Conservation (phyloP, 1,140 invertebrate species). For the Heliothis virescens region DNA sequence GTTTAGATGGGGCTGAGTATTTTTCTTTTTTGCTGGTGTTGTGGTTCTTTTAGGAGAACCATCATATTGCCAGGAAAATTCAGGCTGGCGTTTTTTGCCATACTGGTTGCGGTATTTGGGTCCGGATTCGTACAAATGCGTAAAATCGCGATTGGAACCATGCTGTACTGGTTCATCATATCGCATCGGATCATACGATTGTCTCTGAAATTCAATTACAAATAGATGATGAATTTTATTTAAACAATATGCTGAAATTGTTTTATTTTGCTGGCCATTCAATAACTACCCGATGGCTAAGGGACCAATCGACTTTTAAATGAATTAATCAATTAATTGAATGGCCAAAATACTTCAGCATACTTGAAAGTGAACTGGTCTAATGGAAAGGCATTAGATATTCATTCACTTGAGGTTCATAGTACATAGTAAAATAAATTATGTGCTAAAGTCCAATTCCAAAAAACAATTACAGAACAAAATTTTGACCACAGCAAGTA, state of each 20-base stretch:
- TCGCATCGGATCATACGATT: constrained; percentile 49
- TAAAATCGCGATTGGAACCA: constrained; percentile 47
- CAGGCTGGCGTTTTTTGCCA: constrained; percentile 54
- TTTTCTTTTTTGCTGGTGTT: constrained; percentile 21
- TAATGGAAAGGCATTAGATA: constrained; percentile 18
- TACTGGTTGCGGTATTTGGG: constrained; percentile 40
- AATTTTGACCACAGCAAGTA: not conserved
- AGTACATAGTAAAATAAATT: not conserved
- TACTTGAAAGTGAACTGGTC: constrained; percentile 20
- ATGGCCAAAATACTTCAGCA: constrained; percentile 9
- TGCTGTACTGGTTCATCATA: constrained; percentile 25
- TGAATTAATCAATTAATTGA: constrained; percentile 17
- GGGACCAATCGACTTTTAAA: not conserved
- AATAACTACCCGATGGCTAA: not conserved
- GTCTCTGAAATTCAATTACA: constrained; percentile 69
- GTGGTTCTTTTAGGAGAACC: constrained; percentile 47
- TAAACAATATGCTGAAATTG: constrained; percentile 15
- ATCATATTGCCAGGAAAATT: constrained; percentile 48
- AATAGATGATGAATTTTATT: constrained; percentile 25
- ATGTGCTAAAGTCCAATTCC: constrained; percentile 26
- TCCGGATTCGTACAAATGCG: constrained; percentile 52
- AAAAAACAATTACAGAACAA: constrained; percentile 8
- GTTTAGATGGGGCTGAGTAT: constrained; percentile 47
- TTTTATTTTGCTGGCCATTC: constrained; percentile 7
- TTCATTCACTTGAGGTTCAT: not conserved